A percentile compares a stretch with the other conserved stretches of the same genome.
These are phyloP conservation scores for Thysanoteuthis rhombus DNA, from an alignment of 2,888 invertebrate genomes.

Conservation along the genomic window DNA sequence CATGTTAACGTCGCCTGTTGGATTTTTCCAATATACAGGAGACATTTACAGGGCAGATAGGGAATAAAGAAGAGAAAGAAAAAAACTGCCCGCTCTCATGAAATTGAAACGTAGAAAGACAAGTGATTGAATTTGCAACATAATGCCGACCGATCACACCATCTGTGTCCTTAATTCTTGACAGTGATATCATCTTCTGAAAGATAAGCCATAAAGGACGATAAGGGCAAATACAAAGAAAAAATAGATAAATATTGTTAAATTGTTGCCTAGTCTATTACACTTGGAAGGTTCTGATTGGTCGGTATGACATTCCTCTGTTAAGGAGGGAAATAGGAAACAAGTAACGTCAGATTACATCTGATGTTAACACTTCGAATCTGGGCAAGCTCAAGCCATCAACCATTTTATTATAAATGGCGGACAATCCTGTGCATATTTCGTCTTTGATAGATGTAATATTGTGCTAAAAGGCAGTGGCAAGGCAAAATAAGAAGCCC, in stretches of 20 bases:
- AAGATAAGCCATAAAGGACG: neutral
- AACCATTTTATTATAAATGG: neutral
- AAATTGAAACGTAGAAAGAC: neutral
- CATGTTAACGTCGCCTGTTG: neutral
- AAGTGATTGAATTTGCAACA: neutral
- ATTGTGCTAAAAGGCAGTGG: too few relatives aligned
- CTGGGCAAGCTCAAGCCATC: neutral
- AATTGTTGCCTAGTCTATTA: neutral
- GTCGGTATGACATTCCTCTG: neutral
- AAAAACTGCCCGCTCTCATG: neutral
- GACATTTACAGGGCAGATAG: neutral
- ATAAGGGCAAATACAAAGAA: neutral
- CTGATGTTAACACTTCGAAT: neutral
- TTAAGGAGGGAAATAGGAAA: neutral
- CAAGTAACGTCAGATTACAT: neutral
- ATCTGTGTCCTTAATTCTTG: neutral
- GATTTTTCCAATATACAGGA: neutral
- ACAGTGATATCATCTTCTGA: neutral
- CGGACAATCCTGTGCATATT: too few relatives aligned
- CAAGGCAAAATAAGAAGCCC: too few relatives aligned
- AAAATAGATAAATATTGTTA: neutral
- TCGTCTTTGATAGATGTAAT: too few relatives aligned
- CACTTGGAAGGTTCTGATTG: neutral
- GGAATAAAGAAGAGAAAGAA: neutral
- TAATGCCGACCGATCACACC: neutral